These are phyloP conservation scores for Xestia c-nigrum DNA, from an alignment of 2,888 invertebrate genomes.

Conservation along the genomic window DNA sequence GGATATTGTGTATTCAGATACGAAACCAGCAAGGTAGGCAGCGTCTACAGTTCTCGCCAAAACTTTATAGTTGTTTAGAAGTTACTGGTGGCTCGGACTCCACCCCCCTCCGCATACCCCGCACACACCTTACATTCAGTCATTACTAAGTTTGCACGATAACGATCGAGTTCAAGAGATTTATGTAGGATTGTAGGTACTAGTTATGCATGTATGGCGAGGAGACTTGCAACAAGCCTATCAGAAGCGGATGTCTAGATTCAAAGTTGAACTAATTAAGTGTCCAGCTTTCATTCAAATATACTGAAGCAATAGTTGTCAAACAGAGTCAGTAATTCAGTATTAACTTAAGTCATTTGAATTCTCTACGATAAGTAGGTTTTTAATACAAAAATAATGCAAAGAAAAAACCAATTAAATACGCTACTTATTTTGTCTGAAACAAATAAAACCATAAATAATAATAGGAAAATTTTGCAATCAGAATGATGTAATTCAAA, in stretches of 20 bases:
- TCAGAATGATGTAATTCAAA: constrained; percentile 56
- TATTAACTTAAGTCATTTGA: neutral
- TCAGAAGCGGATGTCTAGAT: neutral
- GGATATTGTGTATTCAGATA: constrained; percentile 3
- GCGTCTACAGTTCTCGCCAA: neutral
- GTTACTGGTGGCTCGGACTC: neutral
- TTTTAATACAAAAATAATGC: neutral
- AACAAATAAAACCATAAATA: constrained; percentile 26
- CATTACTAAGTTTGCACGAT: neutral
- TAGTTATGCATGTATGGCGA: neutral
- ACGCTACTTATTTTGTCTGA: neutral
- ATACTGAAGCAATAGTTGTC: neutral
- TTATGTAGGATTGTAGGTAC: neutral
- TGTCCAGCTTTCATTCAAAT: neutral
- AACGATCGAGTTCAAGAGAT: neutral
- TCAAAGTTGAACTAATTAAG: neutral
- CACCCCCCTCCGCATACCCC: neutral
- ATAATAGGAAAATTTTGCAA: constrained; percentile 27
- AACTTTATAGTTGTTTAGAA: neutral
- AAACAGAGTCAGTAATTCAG: neutral
- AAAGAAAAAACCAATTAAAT: neutral
- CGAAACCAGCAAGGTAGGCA: neutral
- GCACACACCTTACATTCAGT: neutral
- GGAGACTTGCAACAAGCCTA: neutral
- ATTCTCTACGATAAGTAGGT: neutral